These are phyloP conservation scores for Sebastes diaconus DNA, from an alignment of 2,797 vertebrate genomes.

Conservation along the genomic window DNA sequence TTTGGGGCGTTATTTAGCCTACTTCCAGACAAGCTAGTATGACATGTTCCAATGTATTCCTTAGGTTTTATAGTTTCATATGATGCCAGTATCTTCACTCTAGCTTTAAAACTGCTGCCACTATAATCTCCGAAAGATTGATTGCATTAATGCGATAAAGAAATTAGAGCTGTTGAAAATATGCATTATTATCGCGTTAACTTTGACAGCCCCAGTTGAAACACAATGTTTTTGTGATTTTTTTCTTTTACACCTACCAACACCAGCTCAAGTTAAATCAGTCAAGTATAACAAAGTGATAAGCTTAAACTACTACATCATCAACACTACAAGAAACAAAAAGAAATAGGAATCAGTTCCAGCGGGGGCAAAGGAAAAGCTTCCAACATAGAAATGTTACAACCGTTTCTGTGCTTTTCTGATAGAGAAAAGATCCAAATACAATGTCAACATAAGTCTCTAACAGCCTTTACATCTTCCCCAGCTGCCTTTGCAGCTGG, in stretches of 20 bases:
- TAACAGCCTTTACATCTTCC: not conserved
- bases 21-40: no score
- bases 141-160: no score
- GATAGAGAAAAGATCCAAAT: not conserved
- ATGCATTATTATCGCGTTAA: not conserved
- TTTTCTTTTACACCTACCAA: not conserved
- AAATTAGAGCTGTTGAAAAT: no score
- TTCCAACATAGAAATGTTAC: not conserved
- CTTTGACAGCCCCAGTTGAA: not conserved
- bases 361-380: not conserved
- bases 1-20: no score
- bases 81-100: no score
- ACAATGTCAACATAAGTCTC: not conserved
- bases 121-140: no score
- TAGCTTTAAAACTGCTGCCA: no score
- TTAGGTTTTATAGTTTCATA: no score
- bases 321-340: not conserved
- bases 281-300: conserved; percentile 1
- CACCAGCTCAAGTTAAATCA: not conserved
- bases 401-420: not conserved
- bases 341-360: not conserved
- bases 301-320: not conserved
- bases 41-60: no score
- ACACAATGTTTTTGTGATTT: not conserved
- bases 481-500: not conserved